Base-by-base conservation (phyloP, 37 sponge, comb jelly and placozoan genomes). In the Crambe crambe region DNA sequence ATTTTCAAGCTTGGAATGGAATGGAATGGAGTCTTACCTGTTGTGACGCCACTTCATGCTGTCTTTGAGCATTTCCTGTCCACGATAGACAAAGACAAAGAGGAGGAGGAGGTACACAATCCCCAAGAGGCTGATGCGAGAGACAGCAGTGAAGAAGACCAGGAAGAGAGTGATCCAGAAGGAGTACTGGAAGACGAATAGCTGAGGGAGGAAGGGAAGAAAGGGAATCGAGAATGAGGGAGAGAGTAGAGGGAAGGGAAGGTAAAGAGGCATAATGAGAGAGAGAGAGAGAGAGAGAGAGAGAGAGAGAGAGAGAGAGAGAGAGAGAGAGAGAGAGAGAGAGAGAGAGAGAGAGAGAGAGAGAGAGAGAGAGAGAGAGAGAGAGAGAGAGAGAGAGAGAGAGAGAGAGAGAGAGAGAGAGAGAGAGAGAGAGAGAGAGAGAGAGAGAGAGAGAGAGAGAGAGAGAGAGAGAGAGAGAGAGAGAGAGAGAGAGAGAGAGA, bases 101-200 rank as follows among this genome's bases (percentile, higher is more conserved):
- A 66, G 34, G 37, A 75, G 21, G 1, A 85, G 39, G 32, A 95
- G 67, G 70, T 89, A 92, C 62, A 92, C 9, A 18, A 85, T 44
- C 0, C 96, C 93, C 66, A 92, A 82, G 25, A 95, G 31, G 44
- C 87, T 95, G 38, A 89, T 73, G 22, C 78, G 37, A 17, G 29
- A 38, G 60, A 80, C 85, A 26, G 89, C 96, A 8, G 87, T 68
- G 29, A 95, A 42, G 68, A 95, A 95, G 35, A 95, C 34, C 54
- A 94, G 58, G 67, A 90, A 77, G 1, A 94, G 42, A 15, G 83
- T 72, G 27, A 91, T 22, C 95, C 95, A 94, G 64, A 90, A 85
- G 38, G 37, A 87, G 64, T 94, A 82, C 78, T 83, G 59, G 77
- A 83, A 83, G 34, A 94, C 6, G 17, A 90, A 38, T 8, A 44